These are phyloP conservation scores for Hypomecis punctinalis DNA, from an alignment of 2,888 invertebrate species.

Conservation along the genomic window DNA sequence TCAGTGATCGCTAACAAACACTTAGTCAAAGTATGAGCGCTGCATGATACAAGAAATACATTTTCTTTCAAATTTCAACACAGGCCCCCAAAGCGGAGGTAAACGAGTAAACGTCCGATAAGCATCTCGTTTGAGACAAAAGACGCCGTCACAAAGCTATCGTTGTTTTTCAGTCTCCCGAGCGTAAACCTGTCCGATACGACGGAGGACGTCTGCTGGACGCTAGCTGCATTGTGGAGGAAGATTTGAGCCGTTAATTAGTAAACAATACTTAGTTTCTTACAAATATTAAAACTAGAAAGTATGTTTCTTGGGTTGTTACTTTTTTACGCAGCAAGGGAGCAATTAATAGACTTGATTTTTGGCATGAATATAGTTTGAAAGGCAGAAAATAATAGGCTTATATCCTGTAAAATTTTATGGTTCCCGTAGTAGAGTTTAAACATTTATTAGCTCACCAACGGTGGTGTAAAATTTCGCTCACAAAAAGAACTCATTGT, in stretches of 20 bases:
- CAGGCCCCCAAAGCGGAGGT: constrained; percentile 51
- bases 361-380: no score
- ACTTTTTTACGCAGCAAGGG: no score
- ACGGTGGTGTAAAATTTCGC: no score
- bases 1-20: no score
- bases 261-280: no score
- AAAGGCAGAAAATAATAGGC: neutral
- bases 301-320: neutral
- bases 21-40: no score
- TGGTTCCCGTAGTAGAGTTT: no score
- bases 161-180: constrained; percentile 69
- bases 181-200: constrained; percentile 18
- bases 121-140: constrained; percentile 78
- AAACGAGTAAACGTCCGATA: constrained; percentile 76
- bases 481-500: no score
- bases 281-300: neutral
- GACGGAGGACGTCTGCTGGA: neutral
- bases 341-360: no score
- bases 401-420: no score
- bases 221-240: neutral
- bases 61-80: neutral
- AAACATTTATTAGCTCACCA: no score
- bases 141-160: constrained; percentile 69
- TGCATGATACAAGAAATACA: no score
- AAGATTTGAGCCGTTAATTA: neutral